These are phyloP conservation scores for Palloptera scutellata DNA, from an alignment of 2,888 invertebrate species.

Conservation along the genomic window DNA sequence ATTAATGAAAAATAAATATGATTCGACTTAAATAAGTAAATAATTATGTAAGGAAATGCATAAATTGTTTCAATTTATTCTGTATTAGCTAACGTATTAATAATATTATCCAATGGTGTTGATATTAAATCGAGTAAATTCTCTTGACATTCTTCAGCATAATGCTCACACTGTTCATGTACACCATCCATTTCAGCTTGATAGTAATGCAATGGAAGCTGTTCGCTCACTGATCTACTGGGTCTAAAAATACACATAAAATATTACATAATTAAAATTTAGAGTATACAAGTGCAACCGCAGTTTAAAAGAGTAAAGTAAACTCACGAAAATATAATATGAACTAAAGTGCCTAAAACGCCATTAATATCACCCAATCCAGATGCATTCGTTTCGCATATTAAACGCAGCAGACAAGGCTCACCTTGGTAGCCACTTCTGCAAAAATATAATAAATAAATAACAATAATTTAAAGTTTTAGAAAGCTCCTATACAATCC, in stretches of 20 bases:
- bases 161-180: conserved; percentile 49
- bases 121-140: conserved; percentile 57
- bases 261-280: not conserved
- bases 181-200: conserved; percentile 57
- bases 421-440: conserved; percentile 68
- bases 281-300: not conserved
- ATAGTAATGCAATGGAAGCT: conserved; percentile 52
- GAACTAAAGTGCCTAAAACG: conserved; percentile 72
- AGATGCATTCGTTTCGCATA: conserved; percentile 71
- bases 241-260: conserved; percentile 43
- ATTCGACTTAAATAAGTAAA: too few relatives aligned
- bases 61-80: conserved; percentile 10
- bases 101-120: conserved; percentile 51
- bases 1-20: too few relatives aligned
- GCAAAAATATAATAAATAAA: not conserved
- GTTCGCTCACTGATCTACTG: conserved; percentile 54
- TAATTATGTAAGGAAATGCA: not conserved
- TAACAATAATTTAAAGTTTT: too few relatives aligned
- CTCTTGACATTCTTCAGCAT: conserved; percentile 46
- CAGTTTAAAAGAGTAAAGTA: not conserved
- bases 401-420: conserved; percentile 71
- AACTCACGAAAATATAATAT: conserved; percentile 74
- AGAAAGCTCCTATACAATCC: too few relatives aligned
- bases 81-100: conserved; percentile 39
- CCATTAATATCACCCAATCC: conserved; percentile 66